Evolutionary conservation across 2,797 vertebrate species (phyloP), one percentile per base, ranked within the genome.

Genomic region (Characodon lateralis): DNA sequence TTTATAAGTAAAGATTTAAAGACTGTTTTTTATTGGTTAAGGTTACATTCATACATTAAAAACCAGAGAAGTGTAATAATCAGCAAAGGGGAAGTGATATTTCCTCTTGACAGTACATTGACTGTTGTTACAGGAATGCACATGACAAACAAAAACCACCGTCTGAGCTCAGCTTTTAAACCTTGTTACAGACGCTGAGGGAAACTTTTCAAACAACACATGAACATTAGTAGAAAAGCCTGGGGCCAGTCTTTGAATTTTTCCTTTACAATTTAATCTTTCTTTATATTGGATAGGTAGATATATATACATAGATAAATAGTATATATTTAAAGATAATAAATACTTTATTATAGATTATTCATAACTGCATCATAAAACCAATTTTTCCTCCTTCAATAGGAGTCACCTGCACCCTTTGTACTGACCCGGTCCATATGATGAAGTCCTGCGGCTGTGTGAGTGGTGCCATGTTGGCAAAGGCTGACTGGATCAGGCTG

Each of bases 401-500:
- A 14, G 6, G 22, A 46, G 66, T 0, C 46, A 2, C 9, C 18
- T 7, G 28, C 26, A 24, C 2, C 3, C n/a, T 0, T n/a, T 0
- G 22, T 35, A 89, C 90, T 5, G 78, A 94, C 93, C 93, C 98
- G 0, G 98, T 99, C 98, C 98, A 99, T 89, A 99, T 96, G 91
- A 98, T 97, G 91, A 99, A 99, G 83, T 97, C 97, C 41, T 94
- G 92, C 39, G 94, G 90, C 71, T 94, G 91, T 2, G 94, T 86
- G 85, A 96, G 95, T 41, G 92, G 82, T 1, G 94, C 96, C 95
- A 99, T 97, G 89, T 96, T 96, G 10, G 85, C 66, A 87, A 99
- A 96, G 14, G 97, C 97, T n/a, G 98, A 99, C 85, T 96, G 94
- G 89, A 99, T 98, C 79, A 99, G 97, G 3, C 91, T 83, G 94